phyloP scores from a whole-genome alignment of 37 sponge, comb jelly and placozoan genomes.

The Tethya wilhelma region DNA sequence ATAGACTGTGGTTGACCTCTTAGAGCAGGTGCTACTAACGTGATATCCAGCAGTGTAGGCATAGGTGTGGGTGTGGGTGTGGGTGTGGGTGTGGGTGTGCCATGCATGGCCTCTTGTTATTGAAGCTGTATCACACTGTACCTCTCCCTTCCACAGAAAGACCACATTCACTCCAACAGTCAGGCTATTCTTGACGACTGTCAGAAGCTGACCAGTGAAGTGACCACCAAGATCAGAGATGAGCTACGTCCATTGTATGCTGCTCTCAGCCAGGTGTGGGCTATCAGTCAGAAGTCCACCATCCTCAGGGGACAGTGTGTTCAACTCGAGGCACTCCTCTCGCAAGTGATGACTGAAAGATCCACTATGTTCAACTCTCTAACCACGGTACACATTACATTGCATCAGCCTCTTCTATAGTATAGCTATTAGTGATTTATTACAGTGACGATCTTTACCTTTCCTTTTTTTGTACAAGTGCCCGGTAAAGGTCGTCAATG shows the following conservation, averaged over 20 bases:
- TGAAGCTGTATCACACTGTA: no score
- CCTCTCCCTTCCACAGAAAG: conserved; percentile 2
- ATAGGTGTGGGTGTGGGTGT: no score
- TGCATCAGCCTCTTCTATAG: neutral
- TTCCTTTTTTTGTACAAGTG: no score
- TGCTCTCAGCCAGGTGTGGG: neutral
- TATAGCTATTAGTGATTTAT: no score
- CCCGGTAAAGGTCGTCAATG: no score
- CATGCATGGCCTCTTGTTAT: no score
- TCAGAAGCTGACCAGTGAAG: neutral
- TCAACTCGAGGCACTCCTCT: neutral
- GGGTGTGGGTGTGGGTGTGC: no score
- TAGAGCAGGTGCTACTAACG: neutral
- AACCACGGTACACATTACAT: neutral
- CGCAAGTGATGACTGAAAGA: neutral
- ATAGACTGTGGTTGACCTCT: no score
- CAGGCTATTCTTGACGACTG: conserved; percentile 11
- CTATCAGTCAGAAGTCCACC: neutral
- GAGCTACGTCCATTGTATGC: neutral
- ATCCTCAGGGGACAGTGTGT: neutral
- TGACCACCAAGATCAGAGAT: neutral
- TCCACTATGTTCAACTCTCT: neutral
- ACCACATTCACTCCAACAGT: neutral
- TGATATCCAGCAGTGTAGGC: neutral
- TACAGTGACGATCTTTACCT: no score